Evolutionary conservation across 1,140 invertebrate species (phyloP).

Genomic region (Saccostrea cuccullata): DNA sequence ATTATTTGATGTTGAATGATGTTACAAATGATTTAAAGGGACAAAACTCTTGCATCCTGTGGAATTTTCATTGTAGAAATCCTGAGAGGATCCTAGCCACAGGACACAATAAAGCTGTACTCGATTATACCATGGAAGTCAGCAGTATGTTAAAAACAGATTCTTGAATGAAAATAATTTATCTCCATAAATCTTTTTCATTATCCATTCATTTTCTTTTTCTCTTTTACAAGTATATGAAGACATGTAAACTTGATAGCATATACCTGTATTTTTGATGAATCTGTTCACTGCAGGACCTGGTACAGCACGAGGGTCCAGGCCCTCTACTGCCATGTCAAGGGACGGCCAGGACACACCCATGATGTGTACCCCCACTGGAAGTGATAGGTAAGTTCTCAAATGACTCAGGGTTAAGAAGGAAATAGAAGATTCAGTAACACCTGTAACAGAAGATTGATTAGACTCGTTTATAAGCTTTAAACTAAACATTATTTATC

Average conservation of each 20-base stretch:
- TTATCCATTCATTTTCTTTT: too few species aligned
- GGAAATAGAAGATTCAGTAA: neutral
- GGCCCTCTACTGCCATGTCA: conserved; percentile 59
- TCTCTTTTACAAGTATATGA: too few species aligned
- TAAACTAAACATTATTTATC: too few species aligned
- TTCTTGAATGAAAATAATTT: too few species aligned
- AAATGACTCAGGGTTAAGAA: neutral
- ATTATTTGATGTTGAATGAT: too few species aligned
- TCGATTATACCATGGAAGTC: conserved; percentile 71
- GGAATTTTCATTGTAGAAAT: conserved; percentile 63
- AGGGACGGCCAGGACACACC: conserved; percentile 72
- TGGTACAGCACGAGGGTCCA: conserved; percentile 54
- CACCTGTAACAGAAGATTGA: neutral
- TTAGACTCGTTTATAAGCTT: too few species aligned
- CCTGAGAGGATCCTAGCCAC: conserved; percentile 63
- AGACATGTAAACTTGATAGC: too few species aligned
- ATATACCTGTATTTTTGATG: neutral
- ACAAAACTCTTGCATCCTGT: too few species aligned
- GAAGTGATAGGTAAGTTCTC: conserved; percentile 63
- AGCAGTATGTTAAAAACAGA: conserved; percentile 62
- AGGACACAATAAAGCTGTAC: conserved; percentile 66
- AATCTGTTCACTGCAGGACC: conserved; percentile 51
- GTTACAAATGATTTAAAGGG: neutral
- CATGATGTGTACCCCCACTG: conserved; percentile 60
- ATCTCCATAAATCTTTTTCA: too few species aligned